phyloP scores from a whole-genome alignment of 1,140 invertebrate genomes.

The Dinothrombium tinctorium region DNA sequence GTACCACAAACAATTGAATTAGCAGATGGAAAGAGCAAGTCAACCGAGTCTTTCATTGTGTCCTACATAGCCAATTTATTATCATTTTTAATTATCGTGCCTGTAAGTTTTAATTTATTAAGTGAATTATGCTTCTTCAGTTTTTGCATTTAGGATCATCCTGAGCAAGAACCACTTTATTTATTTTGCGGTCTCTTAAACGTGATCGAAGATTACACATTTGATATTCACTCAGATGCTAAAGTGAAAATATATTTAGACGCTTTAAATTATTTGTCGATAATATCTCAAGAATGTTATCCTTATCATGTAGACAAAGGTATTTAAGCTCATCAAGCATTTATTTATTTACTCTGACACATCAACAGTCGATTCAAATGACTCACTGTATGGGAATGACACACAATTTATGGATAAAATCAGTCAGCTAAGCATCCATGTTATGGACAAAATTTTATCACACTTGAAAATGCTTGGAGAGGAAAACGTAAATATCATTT shows the following conservation, averaged over 20 bases:
- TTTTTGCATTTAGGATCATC: slow-evolving; percentile 37
- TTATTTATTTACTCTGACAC: slow-evolving; percentile 11
- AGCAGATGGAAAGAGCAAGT: slow-evolving; percentile 39
- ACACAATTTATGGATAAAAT: not conserved
- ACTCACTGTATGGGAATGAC: slow-evolving; percentile 50
- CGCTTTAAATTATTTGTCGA: slow-evolving; percentile 44
- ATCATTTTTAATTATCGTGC: slow-evolving; percentile 57
- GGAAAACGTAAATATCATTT: not conserved
- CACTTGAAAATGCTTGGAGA: not conserved
- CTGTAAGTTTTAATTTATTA: slow-evolving; percentile 31
- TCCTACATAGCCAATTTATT: slow-evolving; percentile 43
- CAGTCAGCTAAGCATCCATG: not conserved
- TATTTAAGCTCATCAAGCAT: slow-evolving; percentile 19
- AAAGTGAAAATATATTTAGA: slow-evolving; percentile 36
- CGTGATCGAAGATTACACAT: slow-evolving; percentile 38
- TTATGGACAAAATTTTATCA: not conserved
- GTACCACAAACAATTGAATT: slow-evolving; percentile 32
- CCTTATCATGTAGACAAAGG: slow-evolving; percentile 56
- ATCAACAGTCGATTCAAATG: slow-evolving; percentile 87
- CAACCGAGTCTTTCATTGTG: slow-evolving; percentile 41
- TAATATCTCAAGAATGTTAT: slow-evolving; percentile 47
- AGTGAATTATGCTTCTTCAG: slow-evolving; percentile 1
- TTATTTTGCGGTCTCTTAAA: slow-evolving; percentile 47
- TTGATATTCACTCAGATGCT: slow-evolving; percentile 30
- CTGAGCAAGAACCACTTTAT: slow-evolving; percentile 54